Percentiles rank a stretch among this genome's conserved stretches.
phyloP scores from a whole-genome alignment of 1,140 invertebrate species.

The Atta cephalotes region DNA sequence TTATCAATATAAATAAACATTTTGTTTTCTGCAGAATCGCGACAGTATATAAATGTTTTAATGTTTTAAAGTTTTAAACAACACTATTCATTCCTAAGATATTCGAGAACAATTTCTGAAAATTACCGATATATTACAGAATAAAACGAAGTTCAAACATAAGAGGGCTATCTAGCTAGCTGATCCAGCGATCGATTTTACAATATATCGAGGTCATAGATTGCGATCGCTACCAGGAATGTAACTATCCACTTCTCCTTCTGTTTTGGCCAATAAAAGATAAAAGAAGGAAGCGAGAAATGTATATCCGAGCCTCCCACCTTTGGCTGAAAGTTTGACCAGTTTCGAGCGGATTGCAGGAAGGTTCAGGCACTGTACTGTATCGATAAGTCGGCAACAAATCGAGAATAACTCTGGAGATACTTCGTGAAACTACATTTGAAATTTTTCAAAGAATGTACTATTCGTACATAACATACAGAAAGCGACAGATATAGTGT shows the following conservation, averaged over 20 bases:
- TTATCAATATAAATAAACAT: not conserved
- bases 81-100: not conserved
- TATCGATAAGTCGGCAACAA: conserved; percentile 18
- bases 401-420: conserved; percentile 10
- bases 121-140: conserved; percentile 23
- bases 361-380: not conserved
- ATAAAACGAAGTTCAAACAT: conserved; percentile 22
- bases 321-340: conserved; percentile 40
- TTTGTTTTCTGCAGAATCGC: not conserved
- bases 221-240: conserved; percentile 40
- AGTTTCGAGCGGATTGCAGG: conserved; percentile 34
- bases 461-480: not conserved
- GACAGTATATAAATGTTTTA: not conserved
- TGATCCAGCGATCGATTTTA: conserved; percentile 27
- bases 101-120: conserved; percentile 5
- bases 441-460: conserved; percentile 24
- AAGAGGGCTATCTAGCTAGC: not conserved
- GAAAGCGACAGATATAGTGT: not conserved
- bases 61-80: not conserved
- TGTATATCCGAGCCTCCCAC: not conserved
- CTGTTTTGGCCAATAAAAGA: not conserved
- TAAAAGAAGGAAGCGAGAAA: conserved; percentile 26
- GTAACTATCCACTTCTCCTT: conserved; percentile 31
- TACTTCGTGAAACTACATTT: conserved; percentile 19
- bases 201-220: conserved; percentile 30